Evolutionary conservation across 2,888 invertebrate species (phyloP), one percentile per base, ranked within the genome.

Genomic region (Cacoxenus indagator): DNA sequence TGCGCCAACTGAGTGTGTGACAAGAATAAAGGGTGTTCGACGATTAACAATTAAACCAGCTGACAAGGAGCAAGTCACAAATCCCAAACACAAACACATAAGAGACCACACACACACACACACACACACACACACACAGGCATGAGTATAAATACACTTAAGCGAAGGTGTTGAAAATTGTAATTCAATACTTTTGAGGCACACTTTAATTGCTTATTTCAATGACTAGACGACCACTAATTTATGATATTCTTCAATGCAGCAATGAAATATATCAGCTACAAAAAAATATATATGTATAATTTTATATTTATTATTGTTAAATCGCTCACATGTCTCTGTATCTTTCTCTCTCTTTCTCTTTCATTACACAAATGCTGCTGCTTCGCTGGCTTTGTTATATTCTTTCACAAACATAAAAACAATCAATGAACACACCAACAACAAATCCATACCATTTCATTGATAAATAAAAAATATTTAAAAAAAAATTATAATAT

Each of bases 101-200:
- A 26, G 61, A 14, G 61, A 62, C 26, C 37, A 65, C 54, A 64
- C 11, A 17, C 24, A 61, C 61, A 43, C 61, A 27, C 48, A 64
- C 27, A 64, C 65, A 61, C 66, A 67, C 73, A 70, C 57, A 64
- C 51, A 64, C 31, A 70, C 64, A 71, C 68, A 57, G 70, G 69
- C 68, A 64, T 68, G 68, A 51, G 46, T 54, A 70, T 31, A 48
- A 68, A 45, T 45, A 55, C 45, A 31, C 55, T 67, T 61, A 65
- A 70, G 65, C 17, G 70, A 82, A 80, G 74, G 76, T 81, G 74
- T 77, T 76, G 74, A 78, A 77, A 79, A 72, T 75, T 75, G 75
- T 76, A 79, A 82, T 66, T 62, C 64, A 72, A 78, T 65, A 75
- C 65, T 71, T 67, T 27, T 66, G n/a, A 70, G 74, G 64, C 65